Base-by-base conservation (phyloP, 2,797 vertebrate species). In the Triplophysa yarkandensis region DNA sequence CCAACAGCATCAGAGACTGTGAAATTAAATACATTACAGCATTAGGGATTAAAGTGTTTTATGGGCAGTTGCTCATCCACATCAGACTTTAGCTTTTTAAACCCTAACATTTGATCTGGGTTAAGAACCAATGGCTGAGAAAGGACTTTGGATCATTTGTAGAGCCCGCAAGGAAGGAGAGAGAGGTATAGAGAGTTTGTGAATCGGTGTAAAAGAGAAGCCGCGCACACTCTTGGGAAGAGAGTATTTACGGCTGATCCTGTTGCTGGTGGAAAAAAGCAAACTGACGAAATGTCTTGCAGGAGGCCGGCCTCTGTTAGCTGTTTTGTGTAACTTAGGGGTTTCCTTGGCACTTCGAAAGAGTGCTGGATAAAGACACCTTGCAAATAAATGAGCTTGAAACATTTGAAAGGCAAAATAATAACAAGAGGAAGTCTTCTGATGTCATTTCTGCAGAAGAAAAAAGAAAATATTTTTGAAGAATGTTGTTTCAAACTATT, bases 11-110 rank as follows among this genome's bases (percentile, higher is more conserved):
- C 94, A 94, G 91, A 90, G 93, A 92, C 93, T 94, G 95, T 95
- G 95, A 97, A 96, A 97, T 96, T 93, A 96, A 98, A 96, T 94
- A 95, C 94, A 95, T 95, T 92, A 94, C 91, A 93, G 93, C 91
- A 93, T 88, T 92, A 91, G 89, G 88, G 92, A 93, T 95, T 95
- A 94, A 95, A 93, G 92, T 84, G 84, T 95, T 96, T 95, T 93
- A 93, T 93, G 94, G 92, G 93, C 95, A 95, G 93, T 96, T 94
- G 93, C 94, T 95, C 94, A 95, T 94, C 93, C 94, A 94, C 93
- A 94, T 95, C 94, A 94, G 93, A 95, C 92, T 93, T 94, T 90
- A 88, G 90, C 91, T 93, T 94, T 94, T 93, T 92, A 94, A 95
- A 93, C 90, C 91, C 92, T 86, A 94, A 93, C 94, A 94, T 94